These are phyloP conservation scores for Eumaeus atala DNA, from an alignment of 1,140 invertebrate genomes.

Conservation along the genomic window DNA sequence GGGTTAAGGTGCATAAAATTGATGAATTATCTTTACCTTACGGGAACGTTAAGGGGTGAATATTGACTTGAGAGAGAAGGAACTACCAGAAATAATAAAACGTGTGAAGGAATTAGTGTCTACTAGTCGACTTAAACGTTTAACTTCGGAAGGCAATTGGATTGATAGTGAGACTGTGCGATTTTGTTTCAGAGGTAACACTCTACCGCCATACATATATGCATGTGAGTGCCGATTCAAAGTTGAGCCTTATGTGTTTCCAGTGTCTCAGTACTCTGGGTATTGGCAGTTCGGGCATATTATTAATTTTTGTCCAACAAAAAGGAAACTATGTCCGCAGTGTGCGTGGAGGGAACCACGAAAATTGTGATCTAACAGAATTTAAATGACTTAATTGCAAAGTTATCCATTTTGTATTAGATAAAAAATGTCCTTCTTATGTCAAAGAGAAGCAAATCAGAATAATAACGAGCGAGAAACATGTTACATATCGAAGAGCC, in stretches of 20 bases:
- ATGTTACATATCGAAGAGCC: no score
- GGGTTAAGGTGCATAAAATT: slow-evolving; percentile 21
- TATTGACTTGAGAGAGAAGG: no score
- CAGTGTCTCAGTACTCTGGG: slow-evolving; percentile 27
- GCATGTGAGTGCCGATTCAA: slow-evolving; percentile 22
- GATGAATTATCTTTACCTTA: slow-evolving; percentile 19
- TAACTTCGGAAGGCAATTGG: no score
- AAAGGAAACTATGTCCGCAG: slow-evolving; percentile 1
- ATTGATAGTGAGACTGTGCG: no score
- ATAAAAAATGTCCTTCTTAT: no score
- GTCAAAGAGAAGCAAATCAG: no score
- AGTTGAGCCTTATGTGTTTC: slow-evolving; percentile 26
- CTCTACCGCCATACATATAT: slow-evolving; percentile 25
- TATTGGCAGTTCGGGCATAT: slow-evolving; percentile 28
- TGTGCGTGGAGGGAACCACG: not conserved
- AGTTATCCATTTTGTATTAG: no score
- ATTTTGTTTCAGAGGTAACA: no score
- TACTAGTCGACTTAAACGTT: slow-evolving; percentile 22
- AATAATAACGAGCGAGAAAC: no score
- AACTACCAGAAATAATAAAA: slow-evolving; percentile 20
- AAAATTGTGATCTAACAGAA: no score
- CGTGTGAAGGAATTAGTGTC: slow-evolving; percentile 21
- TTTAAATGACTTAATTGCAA: slow-evolving; percentile 5
- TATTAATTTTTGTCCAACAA: no score
- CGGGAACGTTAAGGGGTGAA: slow-evolving; percentile 24